These are phyloP conservation scores for Protonibea diacanthus DNA, from an alignment of 2,797 vertebrate genomes.

Conservation along the genomic window DNA sequence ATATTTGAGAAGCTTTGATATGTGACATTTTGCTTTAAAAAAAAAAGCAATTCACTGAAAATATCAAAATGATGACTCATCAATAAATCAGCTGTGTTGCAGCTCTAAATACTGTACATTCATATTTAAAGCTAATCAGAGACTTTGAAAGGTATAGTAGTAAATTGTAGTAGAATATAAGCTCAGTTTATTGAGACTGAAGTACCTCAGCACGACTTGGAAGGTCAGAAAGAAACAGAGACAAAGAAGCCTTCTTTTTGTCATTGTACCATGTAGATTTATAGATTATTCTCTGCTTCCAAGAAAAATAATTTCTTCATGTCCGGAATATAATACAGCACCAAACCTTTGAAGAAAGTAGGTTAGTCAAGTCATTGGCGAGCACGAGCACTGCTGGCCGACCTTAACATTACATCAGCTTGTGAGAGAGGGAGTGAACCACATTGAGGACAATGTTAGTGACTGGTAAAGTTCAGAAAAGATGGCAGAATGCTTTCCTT, in stretches of 20 bases:
- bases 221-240: no score
- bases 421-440: slow-evolving; percentile 24
- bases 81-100: neutral
- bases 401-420: slow-evolving; percentile 38
- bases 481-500: slow-evolving; percentile 11
- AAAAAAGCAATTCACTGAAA: neutral
- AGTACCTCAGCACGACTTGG: neutral
- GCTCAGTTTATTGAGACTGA: neutral
- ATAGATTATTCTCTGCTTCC: neutral
- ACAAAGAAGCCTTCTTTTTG: no score
- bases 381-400: neutral
- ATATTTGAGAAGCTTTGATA: neutral
- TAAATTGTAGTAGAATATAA: neutral
- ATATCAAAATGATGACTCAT: neutral
- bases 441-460: slow-evolving; percentile 2
- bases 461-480: slow-evolving; percentile 8
- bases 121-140: neutral
- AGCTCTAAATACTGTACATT: no score
- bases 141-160: neutral
- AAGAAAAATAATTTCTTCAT: neutral
- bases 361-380: slow-evolving; percentile 22
- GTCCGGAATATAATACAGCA: neutral
- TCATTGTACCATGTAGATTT: no score
- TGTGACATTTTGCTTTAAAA: neutral
- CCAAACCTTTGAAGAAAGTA: slow-evolving; percentile 18